Evolutionary conservation across 2,113 vertebrate species (phyloP).

Genomic region (Sitta europaea): DNA sequence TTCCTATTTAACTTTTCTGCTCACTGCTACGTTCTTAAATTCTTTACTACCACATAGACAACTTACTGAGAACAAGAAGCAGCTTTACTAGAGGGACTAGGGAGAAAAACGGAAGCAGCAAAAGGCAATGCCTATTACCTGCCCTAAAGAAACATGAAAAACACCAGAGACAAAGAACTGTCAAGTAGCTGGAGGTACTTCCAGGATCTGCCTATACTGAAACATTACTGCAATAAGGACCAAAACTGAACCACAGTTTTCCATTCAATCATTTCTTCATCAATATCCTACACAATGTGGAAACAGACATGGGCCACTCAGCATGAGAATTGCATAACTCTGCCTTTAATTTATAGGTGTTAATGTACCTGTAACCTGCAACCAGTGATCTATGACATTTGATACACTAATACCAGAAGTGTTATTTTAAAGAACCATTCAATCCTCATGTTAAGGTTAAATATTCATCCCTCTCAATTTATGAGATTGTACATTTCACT

Average conservation of each 20-base stretch:
- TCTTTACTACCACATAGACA: background rate
- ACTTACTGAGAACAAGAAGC: background rate
- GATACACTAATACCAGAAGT: background rate
- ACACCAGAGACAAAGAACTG: background rate
- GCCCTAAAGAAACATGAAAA: background rate
- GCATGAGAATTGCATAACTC: background rate
- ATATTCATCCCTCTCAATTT: background rate
- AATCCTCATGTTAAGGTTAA: background rate
- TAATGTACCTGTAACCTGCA: background rate
- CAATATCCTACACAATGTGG: background rate
- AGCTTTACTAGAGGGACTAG: background rate
- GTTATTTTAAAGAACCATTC: background rate
- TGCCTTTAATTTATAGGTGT: background rate
- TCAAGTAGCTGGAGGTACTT: background rate
- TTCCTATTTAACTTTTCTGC: background rate
- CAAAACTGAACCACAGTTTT: background rate
- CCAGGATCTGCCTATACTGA: background rate
- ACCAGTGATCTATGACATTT: background rate
- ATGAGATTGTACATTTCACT: background rate
- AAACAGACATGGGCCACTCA: background rate
- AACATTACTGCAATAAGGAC: background rate
- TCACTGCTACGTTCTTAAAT: background rate
- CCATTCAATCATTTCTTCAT: background rate
- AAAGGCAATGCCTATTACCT: background rate
- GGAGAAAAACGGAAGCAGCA: background rate